A percentile compares a stretch with the other conserved stretches of the same genome.
phyloP scores from a whole-genome alignment of 1,140 invertebrate genomes.

The Globodera ellingtonae region DNA sequence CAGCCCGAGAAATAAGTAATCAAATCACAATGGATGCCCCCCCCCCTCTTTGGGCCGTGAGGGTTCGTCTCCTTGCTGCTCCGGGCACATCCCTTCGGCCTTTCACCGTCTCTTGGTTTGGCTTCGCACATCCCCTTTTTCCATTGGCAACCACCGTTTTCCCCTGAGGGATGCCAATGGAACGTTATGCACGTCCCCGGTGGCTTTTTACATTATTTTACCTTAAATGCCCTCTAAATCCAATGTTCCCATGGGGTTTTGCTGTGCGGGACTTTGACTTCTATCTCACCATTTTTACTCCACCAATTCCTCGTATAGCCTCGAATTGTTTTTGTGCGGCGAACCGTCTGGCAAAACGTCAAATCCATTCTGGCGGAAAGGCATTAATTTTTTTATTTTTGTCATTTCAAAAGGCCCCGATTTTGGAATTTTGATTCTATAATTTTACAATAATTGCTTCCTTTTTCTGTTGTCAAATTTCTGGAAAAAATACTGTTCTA shows the following conservation, averaged over 20 bases:
- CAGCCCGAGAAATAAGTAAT: too few species aligned
- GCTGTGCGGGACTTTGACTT: not conserved
- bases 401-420: too few species aligned
- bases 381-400: not conserved
- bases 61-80: too few species aligned
- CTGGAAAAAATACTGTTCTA: not conserved
- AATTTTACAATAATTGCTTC: not conserved
- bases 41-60: too few species aligned
- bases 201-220: not conserved
- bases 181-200: not conserved
- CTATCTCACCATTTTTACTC: not conserved
- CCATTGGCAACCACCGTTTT: not conserved
- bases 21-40: too few species aligned
- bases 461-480: not conserved
- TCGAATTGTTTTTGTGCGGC: not conserved
- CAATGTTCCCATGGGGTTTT: not conserved
- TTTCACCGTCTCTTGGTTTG: not conserved
- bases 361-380: not conserved
- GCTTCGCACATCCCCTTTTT: not conserved
- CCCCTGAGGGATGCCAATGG: not conserved
- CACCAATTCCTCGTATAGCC: not conserved
- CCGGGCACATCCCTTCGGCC: not conserved
- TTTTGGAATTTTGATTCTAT: too few species aligned
- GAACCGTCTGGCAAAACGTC: not conserved
- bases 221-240: not conserved